phyloP scores from a whole-genome alignment of 2,113 vertebrate species.

The Chunga burmeisteri region DNA sequence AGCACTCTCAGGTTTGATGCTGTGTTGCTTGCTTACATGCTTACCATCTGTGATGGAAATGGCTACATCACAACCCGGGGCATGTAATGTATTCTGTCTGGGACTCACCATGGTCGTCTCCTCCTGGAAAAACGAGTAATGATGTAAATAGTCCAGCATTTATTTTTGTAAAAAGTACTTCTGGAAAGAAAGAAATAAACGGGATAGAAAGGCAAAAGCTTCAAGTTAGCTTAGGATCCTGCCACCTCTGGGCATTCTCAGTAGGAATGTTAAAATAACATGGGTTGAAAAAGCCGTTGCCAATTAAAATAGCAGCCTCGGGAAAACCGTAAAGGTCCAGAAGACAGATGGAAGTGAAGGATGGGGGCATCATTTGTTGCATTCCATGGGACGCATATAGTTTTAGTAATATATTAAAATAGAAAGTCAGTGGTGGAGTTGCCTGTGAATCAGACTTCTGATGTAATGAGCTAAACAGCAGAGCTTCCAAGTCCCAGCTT shows the following conservation, averaged over 20 bases:
- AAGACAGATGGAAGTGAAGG: constrained; percentile 22
- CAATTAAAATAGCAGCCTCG: constrained; percentile 14
- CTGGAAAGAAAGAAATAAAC: not conserved
- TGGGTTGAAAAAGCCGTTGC: not conserved
- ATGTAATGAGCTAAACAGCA: constrained; percentile 12
- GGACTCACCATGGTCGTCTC: not conserved
- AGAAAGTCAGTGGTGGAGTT: not conserved
- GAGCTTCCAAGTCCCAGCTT: constrained; percentile 2
- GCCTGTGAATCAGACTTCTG: not conserved
- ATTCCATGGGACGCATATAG: constrained; percentile 21
- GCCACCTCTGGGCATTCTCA: constrained; percentile 15
- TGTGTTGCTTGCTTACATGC: not conserved
- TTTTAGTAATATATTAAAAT: constrained; percentile 43
- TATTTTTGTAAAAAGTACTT: not conserved
- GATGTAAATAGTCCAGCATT: not conserved
- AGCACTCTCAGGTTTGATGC: not conserved
- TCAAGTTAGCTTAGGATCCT: not conserved
- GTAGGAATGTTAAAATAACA: not conserved
- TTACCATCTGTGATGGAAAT: not conserved
- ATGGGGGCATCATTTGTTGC: not conserved
- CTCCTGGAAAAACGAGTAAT: not conserved
- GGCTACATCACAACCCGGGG: not conserved
- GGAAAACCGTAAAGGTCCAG: not conserved
- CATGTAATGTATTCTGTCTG: not conserved
- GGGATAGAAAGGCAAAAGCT: not conserved